Evolutionary conservation across 37 sponge, comb jelly and placozoan species (phyloP).

Genomic region (Chondrilla cf. caribensis): DNA sequence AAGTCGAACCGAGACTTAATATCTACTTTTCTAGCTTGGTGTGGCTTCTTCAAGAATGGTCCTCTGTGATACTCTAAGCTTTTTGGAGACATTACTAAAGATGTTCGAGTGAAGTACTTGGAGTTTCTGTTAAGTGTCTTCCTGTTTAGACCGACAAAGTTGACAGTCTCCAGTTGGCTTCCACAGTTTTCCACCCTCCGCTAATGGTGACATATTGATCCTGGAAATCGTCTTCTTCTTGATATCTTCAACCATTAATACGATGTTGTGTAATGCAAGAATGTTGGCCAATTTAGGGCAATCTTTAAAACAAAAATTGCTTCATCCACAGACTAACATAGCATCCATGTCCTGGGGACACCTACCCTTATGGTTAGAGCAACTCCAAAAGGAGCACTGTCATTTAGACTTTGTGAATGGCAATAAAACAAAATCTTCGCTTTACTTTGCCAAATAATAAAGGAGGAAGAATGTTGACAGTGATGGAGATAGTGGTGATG

Average conservation of each 20-base stretch:
- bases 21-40: neutral
- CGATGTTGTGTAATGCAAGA: conserved; percentile 26
- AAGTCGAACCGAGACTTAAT: neutral
- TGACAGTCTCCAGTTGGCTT: neutral
- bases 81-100: neutral
- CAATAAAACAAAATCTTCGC: neutral
- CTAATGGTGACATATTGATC: conserved; percentile 26
- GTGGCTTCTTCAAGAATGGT: neutral
- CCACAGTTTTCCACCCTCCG: conserved; percentile 14
- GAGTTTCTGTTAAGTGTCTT: neutral
- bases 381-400: conserved; percentile 39
- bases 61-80: conserved; percentile 10
- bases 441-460: too few species aligned
- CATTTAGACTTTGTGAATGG: conserved; percentile 11
- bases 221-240: neutral
- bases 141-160: conserved; percentile 27
- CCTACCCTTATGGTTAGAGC: conserved; percentile 33
- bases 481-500: too few species aligned
- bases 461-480: too few species aligned
- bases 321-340: neutral
- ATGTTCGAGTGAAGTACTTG: neutral
- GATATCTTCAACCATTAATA: conserved; percentile 6
- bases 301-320: neutral
- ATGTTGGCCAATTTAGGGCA: conserved; percentile 23
- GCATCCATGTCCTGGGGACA: conserved; percentile 28